phyloP scores from a whole-genome alignment of 2,113 vertebrate species.

The Oreochromis aureus region DNA sequence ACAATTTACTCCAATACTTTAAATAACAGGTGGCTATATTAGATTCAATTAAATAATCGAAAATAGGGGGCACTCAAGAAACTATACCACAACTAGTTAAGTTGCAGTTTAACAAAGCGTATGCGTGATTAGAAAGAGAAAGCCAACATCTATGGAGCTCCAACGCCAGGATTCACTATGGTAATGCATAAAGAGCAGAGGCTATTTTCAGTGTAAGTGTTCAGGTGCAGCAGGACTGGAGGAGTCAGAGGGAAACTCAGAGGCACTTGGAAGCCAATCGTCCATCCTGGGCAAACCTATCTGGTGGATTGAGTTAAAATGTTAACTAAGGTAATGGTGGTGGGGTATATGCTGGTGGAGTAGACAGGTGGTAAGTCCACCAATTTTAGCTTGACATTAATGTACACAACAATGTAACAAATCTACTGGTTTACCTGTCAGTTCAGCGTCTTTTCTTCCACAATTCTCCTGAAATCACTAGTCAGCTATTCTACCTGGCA shows the following conservation, averaged over 20 bases:
- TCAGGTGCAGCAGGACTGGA: too few species aligned
- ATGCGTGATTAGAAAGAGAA: background rate
- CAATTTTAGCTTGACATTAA: background rate
- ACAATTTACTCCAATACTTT: background rate
- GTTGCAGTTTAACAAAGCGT: background rate
- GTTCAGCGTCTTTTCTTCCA: background rate
- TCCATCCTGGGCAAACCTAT: background rate
- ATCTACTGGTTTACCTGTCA: background rate
- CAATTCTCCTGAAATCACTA: slow-evolving; percentile 72
- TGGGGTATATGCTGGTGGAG: background rate
- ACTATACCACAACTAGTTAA: background rate
- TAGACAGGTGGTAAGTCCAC: background rate
- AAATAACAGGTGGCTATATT: background rate
- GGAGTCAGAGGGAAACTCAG: background rate
- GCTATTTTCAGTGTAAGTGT: too few species aligned
- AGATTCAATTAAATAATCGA: background rate
- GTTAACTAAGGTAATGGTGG: background rate
- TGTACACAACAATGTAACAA: background rate
- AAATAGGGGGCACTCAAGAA: background rate
- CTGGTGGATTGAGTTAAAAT: background rate
- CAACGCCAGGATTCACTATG: too few species aligned
- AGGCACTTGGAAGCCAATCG: background rate
- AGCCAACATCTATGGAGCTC: too few species aligned
- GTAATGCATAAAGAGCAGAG: too few species aligned
- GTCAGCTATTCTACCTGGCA: slow-evolving; percentile 58